Base-by-base conservation (phyloP, 2,888 invertebrate genomes). In the Rhagonycha fulva region DNA sequence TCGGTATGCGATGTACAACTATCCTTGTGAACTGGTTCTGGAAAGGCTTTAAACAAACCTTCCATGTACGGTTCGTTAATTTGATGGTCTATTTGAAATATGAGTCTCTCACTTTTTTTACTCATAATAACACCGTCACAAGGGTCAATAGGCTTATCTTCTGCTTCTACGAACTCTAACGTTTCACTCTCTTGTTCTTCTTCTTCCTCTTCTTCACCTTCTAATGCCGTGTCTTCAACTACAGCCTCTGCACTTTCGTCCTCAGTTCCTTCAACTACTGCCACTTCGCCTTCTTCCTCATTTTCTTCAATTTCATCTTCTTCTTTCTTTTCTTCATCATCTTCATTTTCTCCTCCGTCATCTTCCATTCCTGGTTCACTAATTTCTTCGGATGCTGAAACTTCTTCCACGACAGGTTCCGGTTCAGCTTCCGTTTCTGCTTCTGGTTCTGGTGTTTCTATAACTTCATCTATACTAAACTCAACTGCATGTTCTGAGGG, bases 51-150 rank as follows among this genome's bases (percentile, higher is more conserved):
- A 19, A 76, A 79, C 63, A 82, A 72, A 62, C 77, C 24, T 68
- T 83, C 82, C 81, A 83, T 80, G 26, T 83, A 83, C 1, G 82
- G 81, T 70, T 83, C 82, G 63, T 80, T 80, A 32, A 76, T 32
- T 10, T 77, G 69, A 47, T 76, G 76, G 30, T 72, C 75, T n/a
- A 70, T 68, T 14, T 77, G 72, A 24, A 61, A 19, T 26, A 70
- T 60, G 14, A 61, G 60, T 60, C 12, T 47, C n/a, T 47, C 7
- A 2, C 47, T 47, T 9, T 47, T 47, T n/a, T 47, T 47, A 2
- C 47, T 47, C n/a, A n/a, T 10, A 2, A 47, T 7, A n/a, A n/a
- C n/a, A 47, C 47, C n/a, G 2, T 7, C 47, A n/a, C 7, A 2
- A n/a, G n/a, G n/a, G n/a, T 47, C 47, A 7, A 47, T 47, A n/a